A percentile compares a stretch with the other conserved stretches of the same genome.
Evolutionary conservation across 1,140 invertebrate species (phyloP).

Genomic region (Drosophila micromelanica): DNA sequence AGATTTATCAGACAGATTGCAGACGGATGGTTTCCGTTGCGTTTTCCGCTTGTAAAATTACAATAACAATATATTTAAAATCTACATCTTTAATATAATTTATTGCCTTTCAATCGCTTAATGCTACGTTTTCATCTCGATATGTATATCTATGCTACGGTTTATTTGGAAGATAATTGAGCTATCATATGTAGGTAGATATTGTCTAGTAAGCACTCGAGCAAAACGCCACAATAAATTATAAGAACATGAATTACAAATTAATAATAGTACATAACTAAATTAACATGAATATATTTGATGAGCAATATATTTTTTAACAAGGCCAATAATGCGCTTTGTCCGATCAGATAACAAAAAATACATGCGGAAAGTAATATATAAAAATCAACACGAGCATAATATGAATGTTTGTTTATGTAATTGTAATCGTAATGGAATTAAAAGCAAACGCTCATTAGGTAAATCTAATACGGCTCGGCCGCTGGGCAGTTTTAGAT

Average conservation of each 20-base stretch:
- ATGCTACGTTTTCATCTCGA: conserved; percentile 61
- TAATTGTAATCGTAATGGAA: conserved; percentile 80
- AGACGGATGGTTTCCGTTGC: conserved; percentile 52
- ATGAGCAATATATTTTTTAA: conserved; percentile 44
- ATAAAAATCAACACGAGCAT: conserved; percentile 75
- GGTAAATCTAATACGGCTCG: conserved; percentile 29
- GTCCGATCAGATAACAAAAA: conserved; percentile 67
- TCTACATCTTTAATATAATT: conserved; percentile 67
- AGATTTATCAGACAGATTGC: conserved; percentile 44
- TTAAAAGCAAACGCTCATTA: conserved; percentile 48
- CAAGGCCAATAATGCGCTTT: conserved; percentile 40
- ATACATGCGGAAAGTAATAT: conserved; percentile 81
- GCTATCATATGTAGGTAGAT: conserved; percentile 55
- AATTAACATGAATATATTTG: conserved; percentile 47
- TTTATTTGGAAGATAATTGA: conserved; percentile 76
- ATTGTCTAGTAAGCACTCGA: conserved; percentile 58
- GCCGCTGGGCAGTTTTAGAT: conserved; percentile 49
- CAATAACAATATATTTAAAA: conserved; percentile 13
- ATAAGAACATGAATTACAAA: conserved; percentile 30
- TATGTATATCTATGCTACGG: conserved; percentile 75
- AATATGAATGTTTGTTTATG: conserved; percentile 63
- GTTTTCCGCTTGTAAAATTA: conserved; percentile 30
- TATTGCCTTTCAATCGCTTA: conserved; percentile 77
- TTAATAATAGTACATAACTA: conserved; percentile 42
- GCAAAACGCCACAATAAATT: conserved; percentile 69